These are phyloP conservation scores for Scolopax rusticola DNA, from an alignment of 2,797 vertebrate species.

Conservation along the genomic window DNA sequence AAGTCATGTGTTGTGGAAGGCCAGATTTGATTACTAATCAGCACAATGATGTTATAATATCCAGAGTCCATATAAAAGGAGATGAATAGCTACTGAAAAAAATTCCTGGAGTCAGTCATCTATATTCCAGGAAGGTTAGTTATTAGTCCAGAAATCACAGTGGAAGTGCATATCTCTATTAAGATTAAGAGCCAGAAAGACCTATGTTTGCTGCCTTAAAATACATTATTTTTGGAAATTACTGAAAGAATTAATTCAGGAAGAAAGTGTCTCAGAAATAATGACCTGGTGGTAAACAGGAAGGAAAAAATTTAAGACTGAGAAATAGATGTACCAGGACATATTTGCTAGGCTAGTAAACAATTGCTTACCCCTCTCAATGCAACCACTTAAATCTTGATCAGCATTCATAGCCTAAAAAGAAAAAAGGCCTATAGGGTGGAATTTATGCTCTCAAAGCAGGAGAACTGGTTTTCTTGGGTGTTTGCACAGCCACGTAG, in stretches of 20 bases:
- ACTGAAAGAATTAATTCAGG: not conserved
- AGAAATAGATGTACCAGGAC: not conserved
- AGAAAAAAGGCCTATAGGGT: not conserved
- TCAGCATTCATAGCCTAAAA: not conserved
- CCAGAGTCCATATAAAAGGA: not conserved
- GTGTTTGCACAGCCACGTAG: not conserved
- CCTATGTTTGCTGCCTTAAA: not conserved
- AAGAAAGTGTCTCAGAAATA: not conserved
- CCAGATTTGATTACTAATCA: not conserved
- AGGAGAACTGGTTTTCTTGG: not conserved
- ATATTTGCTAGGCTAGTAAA: not conserved
- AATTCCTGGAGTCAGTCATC: not conserved
- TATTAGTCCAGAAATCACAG: not conserved
- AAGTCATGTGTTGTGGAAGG: not conserved
- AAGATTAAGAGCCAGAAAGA: not conserved
- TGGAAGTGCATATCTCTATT: not conserved
- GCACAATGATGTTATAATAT: not conserved
- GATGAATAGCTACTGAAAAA: not conserved
- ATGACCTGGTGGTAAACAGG: not conserved
- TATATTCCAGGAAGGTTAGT: not conserved
- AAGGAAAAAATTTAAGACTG: not conserved
- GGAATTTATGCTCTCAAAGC: not conserved
- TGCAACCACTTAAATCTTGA: not conserved
- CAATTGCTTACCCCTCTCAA: rapidly evolving
- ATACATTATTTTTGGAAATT: not conserved